Evolutionary conservation across 2,113 vertebrate genomes (phyloP).

Genomic region (Cnemophilus loriae): DNA sequence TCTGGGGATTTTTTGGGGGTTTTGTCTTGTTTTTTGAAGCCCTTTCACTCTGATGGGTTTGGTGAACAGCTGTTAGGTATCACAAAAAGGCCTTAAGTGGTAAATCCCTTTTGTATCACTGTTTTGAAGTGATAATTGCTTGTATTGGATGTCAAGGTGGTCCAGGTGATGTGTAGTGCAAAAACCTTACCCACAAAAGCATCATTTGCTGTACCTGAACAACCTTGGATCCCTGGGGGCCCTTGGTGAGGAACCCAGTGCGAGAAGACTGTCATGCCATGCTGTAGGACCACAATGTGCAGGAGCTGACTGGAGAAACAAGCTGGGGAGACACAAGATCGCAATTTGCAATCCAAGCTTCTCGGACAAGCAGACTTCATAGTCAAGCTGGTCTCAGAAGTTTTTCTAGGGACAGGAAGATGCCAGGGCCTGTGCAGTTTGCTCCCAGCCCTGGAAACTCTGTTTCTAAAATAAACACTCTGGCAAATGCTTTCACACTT

Average conservation of each 20-base stretch:
- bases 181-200: background rate
- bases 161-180: background rate
- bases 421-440: background rate
- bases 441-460: background rate
- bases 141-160: background rate
- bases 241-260: background rate
- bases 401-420: background rate
- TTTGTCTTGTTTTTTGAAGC: background rate
- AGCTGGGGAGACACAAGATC: background rate
- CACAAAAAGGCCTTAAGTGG: background rate
- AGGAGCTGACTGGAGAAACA: background rate
- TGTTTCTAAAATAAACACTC: background rate
- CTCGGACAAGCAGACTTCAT: background rate
- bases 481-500: background rate
- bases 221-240: background rate
- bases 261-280: fast-evolving
- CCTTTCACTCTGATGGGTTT: background rate
- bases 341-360: background rate
- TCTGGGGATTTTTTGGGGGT: background rate
- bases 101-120: background rate
- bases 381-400: background rate
- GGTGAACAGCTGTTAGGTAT: background rate
- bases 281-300: background rate
- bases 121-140: background rate
- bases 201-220: background rate